These are phyloP conservation scores for Gymnorhina tibicen DNA, from an alignment of 2,113 vertebrate genomes.

Conservation along the genomic window DNA sequence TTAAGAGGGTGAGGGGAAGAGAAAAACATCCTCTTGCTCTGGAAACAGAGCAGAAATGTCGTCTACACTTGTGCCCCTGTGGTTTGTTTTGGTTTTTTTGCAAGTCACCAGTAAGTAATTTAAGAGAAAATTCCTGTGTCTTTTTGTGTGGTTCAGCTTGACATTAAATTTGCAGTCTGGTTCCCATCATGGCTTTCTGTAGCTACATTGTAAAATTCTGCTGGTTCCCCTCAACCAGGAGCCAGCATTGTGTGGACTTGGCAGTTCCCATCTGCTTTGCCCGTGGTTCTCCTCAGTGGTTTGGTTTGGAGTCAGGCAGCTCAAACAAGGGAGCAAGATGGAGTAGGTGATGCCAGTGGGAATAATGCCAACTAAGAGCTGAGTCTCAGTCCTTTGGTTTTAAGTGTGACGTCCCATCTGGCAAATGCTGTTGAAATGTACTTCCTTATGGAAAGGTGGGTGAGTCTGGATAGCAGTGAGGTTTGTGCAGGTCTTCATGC, in stretches of 20 bases:
- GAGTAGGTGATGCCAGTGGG: neutral
- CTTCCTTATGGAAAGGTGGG: neutral
- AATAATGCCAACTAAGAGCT: neutral
- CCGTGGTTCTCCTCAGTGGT: neutral
- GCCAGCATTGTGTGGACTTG: constrained; percentile 23
- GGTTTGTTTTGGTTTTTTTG: neutral
- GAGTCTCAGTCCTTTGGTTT: neutral
- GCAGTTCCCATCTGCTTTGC: constrained; percentile 9
- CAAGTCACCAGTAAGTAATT: neutral
- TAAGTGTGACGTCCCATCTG: neutral
- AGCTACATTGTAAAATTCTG: neutral
- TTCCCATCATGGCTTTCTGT: constrained; percentile 4
- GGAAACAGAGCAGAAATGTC: neutral
- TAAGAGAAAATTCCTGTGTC: neutral
- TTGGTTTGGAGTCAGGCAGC: neutral
- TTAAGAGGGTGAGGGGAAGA: neutral
- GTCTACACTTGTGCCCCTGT: accelerated
- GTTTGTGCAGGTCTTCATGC: neutral
- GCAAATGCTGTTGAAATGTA: neutral
- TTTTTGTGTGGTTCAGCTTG: neutral
- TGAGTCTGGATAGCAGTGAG: neutral
- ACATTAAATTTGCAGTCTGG: neutral
- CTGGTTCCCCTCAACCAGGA: neutral
- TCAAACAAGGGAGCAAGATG: neutral
- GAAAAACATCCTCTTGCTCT: neutral